Evolutionary conservation across 2,113 vertebrate genomes (phyloP), one percentile per base, ranked within the genome.

Genomic region (Corapipo altera): DNA sequence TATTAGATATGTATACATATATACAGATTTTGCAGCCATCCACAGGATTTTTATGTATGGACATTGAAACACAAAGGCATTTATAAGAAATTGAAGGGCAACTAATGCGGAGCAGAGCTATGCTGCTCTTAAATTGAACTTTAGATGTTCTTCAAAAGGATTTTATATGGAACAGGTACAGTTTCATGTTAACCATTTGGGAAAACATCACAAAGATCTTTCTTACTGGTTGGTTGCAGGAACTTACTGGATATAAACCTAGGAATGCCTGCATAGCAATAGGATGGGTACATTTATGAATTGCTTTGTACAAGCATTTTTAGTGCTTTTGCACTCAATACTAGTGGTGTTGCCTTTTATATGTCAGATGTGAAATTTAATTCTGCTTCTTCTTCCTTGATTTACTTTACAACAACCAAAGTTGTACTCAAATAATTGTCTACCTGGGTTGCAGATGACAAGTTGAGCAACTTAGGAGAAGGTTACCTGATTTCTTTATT

Each of bases 121-220:
- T 44, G 44, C 62, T 62, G 54, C 67, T 93, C 64, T 93, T 80
- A 69, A 91, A 89, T 37, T 62, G 74, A 94, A 91, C 54, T 75
- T 85, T 37, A 94, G 91, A 79, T 91, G 21, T 65, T 91, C 93
- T 96, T 96, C 87, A 89, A 75, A 95, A 67, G 51, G n/a, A 69
- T 93, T 97, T 93, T 88, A 73, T 82, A 94, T 83, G 69, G 32
- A 86, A 39, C 58, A 93, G 64, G 64, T 85, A 92, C 46, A 85
- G 57, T 91, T 96, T 94, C 80, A 78, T 73, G 51, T 89, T 81
- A 95, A 75, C 26, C 73, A 58, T 69, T 93, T 87, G 83, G 71
- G 77, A 93, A 81, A 94, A 91, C 37, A 59, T 33, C 58, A n/a
- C 82, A 81, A 65, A 93, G 51, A 64, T 73, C 64, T 95, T 88